These are phyloP conservation scores for Sebastes ruberrimus DNA, from an alignment of 2,797 vertebrate genomes.

Conservation along the genomic window DNA sequence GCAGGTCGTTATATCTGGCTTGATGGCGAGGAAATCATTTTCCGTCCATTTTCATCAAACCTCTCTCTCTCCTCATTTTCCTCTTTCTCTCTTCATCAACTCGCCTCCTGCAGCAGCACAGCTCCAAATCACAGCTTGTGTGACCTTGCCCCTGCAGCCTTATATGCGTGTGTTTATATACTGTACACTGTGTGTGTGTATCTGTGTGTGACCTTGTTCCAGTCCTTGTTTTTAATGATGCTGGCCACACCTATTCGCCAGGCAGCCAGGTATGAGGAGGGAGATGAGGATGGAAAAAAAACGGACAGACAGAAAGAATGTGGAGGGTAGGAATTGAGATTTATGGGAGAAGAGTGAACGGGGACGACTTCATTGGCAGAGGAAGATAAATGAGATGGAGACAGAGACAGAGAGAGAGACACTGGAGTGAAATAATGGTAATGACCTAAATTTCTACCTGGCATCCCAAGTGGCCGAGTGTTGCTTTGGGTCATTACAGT, in stretches of 20 bases:
- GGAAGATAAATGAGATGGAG: not conserved
- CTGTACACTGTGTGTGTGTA: not conserved
- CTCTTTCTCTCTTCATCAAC: conserved; percentile 26
- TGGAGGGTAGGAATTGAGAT: not conserved
- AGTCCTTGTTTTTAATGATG: conserved; percentile 45
- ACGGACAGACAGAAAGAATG: not conserved
- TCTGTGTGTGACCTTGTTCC: conserved; percentile 57
- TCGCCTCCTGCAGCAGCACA: conserved; percentile 28
- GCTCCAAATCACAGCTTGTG: conserved; percentile 44
- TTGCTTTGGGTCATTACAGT: conserved; percentile 20
- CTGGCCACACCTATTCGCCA: conserved; percentile 34
- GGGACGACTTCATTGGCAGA: not conserved
- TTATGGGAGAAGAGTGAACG: conserved; percentile 1
- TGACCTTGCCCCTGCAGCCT: conserved; percentile 58
- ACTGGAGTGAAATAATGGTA: conserved; percentile 15
- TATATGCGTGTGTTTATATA: not conserved
- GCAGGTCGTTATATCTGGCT: conserved; percentile 28
- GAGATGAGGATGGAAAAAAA: not conserved
- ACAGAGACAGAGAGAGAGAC: not conserved
- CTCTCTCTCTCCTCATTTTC: conserved; percentile 31
- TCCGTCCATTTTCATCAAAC: conserved; percentile 32
- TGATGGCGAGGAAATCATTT: conserved; percentile 35
- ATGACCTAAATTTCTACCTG: conserved; percentile 42
- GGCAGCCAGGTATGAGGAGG: conserved; percentile 42
- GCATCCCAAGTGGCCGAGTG: conserved; percentile 7